Conservation (phyloP, 2,797 vertebrate species). For the Anolis apletophallus region DNA sequence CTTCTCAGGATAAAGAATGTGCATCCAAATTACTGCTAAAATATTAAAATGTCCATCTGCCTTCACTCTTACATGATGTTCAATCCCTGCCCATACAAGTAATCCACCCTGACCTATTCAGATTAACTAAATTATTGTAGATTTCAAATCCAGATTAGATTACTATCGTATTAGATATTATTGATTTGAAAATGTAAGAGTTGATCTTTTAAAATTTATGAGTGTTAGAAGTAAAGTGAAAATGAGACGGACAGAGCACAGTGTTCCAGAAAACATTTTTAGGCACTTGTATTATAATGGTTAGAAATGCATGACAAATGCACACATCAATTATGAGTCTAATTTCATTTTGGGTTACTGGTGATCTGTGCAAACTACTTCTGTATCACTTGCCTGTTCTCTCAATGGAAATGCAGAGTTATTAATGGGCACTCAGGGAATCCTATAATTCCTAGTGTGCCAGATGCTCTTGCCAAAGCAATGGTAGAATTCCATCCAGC, state of each 20-base stretch:
- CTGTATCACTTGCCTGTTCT: slow-evolving; percentile 21
- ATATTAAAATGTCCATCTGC: not conserved
- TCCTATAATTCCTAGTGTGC: slow-evolving; percentile 10
- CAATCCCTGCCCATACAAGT: not conserved
- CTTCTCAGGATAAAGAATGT: not conserved
- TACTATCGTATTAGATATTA: not conserved
- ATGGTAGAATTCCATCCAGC: slow-evolving; percentile 31
- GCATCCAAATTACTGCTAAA: not conserved
- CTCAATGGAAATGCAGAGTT: slow-evolving; percentile 35
- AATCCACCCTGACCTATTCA: not conserved
- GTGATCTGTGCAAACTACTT: slow-evolving; percentile 29
- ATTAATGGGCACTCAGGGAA: slow-evolving; percentile 51
- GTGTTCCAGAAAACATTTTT: slow-evolving; percentile 12
- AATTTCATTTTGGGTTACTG: slow-evolving; percentile 39
- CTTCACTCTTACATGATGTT: not conserved
- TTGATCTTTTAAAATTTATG: not conserved
- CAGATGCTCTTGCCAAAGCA: slow-evolving; percentile 41
- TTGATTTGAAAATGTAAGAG: not conserved
- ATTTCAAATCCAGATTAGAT: not conserved
- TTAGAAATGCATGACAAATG: slow-evolving; percentile 45
- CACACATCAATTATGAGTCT: slow-evolving; percentile 42
- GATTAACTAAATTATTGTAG: not conserved
- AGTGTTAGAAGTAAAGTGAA: not conserved
- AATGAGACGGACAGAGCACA: not conserved
- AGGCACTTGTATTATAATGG: slow-evolving; percentile 26